Percentiles rank a stretch among this genome's conserved stretches.
These are phyloP conservation scores for Rhagium mordax DNA, from an alignment of 2,888 invertebrate genomes.

Conservation along the genomic window DNA sequence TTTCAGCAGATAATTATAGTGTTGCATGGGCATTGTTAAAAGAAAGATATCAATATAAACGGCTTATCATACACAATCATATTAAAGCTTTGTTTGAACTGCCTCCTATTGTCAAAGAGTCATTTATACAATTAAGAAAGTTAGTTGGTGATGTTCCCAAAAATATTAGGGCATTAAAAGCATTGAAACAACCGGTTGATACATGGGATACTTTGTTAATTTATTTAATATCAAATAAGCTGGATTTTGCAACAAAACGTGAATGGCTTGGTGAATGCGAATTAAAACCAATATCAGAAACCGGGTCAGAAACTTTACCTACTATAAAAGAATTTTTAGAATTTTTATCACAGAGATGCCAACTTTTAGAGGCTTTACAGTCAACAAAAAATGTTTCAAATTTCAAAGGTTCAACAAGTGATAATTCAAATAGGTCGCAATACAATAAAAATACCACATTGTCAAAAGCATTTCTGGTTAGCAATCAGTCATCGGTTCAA, in stretches of 20 bases:
- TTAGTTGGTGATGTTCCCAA: conserved; percentile 2
- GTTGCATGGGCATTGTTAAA: conserved; percentile 24
- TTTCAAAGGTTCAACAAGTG: too few species aligned
- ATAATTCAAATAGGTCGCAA: too few species aligned
- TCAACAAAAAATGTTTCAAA: neutral
- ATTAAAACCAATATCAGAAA: neutral
- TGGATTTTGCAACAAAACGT: neutral
- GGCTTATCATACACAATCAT: conserved; percentile 5
- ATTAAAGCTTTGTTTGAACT: conserved; percentile 4
- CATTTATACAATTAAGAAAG: neutral
- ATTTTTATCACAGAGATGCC: neutral
- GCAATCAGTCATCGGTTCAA: too few species aligned
- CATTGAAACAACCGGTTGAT: neutral
- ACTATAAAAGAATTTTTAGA: neutral
- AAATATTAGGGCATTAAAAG: conserved; percentile 6
- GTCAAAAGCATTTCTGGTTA: too few species aligned
- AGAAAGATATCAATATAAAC: conserved; percentile 10
- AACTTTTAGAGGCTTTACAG: neutral
- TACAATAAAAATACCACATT: too few species aligned
- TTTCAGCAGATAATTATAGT: conserved; percentile 15
- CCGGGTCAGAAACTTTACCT: neutral
- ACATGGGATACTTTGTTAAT: too few species aligned
- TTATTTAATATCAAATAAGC: neutral
- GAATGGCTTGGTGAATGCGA: too few species aligned
- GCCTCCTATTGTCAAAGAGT: conserved; percentile 3